A percentile compares a stretch with the other conserved stretches of the same genome.
Conservation (phyloP, 2,888 invertebrate genomes). For the Acanthosepion pharaonis region DNA sequence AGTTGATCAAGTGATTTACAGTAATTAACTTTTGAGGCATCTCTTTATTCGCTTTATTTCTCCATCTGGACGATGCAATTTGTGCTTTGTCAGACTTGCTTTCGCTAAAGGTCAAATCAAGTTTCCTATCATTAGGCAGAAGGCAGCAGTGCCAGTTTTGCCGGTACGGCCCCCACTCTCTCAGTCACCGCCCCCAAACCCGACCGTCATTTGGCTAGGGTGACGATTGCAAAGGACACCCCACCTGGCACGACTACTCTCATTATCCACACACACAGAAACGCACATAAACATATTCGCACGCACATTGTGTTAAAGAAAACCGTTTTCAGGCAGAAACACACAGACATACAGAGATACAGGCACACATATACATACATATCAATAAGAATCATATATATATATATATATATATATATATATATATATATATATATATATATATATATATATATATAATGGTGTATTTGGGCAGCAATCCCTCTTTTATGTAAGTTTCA, state of each 20-base stretch:
- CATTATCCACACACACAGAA: not conserved
- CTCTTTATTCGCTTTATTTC: not conserved
- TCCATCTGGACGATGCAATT: conserved; percentile 6
- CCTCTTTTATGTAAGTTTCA: too few species aligned
- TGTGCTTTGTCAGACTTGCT: not conserved
- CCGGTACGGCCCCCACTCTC: not conserved
- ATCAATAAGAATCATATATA: not conserved
- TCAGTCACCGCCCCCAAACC: not conserved
- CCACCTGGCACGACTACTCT: not conserved
- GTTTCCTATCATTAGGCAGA: not conserved
- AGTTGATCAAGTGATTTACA: not conserved
- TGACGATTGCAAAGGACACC: conserved; percentile 21
- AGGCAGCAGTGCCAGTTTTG: not conserved
- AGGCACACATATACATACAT: not conserved
- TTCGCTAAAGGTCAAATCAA: conserved; percentile 4
- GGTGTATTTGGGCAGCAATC: too few species aligned
- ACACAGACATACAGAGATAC: not conserved
- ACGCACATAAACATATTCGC: not conserved
- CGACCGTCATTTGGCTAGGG: not conserved
- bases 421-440: too few species aligned
- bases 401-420: not conserved
- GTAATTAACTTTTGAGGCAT: not conserved
- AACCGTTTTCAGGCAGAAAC: too few species aligned
- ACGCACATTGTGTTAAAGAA: not conserved
- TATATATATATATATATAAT: too few species aligned